A percentile compares a stretch with the other conserved stretches of the same genome.
These are phyloP conservation scores for Heliconius charithonia DNA, from an alignment of 2,888 invertebrate genomes.

Conservation along the genomic window DNA sequence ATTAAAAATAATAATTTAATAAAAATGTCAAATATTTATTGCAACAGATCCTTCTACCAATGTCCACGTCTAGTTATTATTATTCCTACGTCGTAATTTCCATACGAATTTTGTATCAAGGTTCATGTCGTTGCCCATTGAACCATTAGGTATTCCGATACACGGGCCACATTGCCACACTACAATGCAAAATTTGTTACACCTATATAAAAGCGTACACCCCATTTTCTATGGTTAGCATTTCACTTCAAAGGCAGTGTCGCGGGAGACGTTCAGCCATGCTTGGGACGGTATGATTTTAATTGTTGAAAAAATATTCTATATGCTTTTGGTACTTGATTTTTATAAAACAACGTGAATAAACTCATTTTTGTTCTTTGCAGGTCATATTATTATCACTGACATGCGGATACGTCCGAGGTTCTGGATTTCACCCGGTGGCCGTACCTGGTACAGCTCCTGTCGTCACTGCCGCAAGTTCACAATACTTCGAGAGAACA, in stretches of 20 bases:
- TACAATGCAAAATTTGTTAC: slow-evolving; percentile 82
- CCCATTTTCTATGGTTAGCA: slow-evolving; percentile 76
- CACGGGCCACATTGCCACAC: slow-evolving; percentile 77
- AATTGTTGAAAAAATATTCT: slow-evolving; percentile 29
- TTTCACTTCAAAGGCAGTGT: slow-evolving; percentile 71
- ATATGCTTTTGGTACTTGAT: not conserved
- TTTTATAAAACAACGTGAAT: slow-evolving; percentile 11
- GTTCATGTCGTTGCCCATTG: slow-evolving; percentile 79
- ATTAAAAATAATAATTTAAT: not conserved
- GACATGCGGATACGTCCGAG: slow-evolving; percentile 59
- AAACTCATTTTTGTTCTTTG: slow-evolving; percentile 49
- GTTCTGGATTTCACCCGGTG: slow-evolving; percentile 63
- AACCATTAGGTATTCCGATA: slow-evolving; percentile 80
- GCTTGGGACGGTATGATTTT: slow-evolving; percentile 65
- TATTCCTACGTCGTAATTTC: slow-evolving; percentile 78
- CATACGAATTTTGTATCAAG: slow-evolving; percentile 82
- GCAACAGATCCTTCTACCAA: slow-evolving; percentile 68
- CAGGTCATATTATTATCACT: slow-evolving; percentile 63
- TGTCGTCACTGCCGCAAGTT: slow-evolving; percentile 86
- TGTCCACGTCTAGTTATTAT: slow-evolving; percentile 70
- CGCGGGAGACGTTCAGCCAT: slow-evolving; percentile 64
- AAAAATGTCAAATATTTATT: slow-evolving; percentile 26
- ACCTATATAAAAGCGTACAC: slow-evolving; percentile 81
- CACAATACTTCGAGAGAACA: slow-evolving; percentile 86
- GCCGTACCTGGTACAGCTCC: slow-evolving; percentile 64